Evolutionary conservation across 2,888 invertebrate species (phyloP), one percentile per base, ranked within the genome.

Genomic region (Horisme vitalbata): DNA sequence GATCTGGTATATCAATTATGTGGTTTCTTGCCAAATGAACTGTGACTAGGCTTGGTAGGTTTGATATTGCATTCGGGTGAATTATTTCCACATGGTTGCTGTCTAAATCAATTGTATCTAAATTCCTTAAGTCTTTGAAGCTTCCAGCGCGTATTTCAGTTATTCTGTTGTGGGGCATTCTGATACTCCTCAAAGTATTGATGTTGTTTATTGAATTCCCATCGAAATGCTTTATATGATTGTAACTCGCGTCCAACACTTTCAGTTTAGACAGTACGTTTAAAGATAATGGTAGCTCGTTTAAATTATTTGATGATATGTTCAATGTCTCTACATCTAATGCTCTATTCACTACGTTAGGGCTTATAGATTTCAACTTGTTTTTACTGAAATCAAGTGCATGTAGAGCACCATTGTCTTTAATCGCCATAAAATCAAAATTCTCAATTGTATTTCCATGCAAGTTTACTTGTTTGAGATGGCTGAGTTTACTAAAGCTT

Each of bases 71-170:
- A 50, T 94, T 93, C 0, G 94, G 90, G 64, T 95, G 94, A 20
- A 97, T 90, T 11, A 93, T 86, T 68, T 93, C 92, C 20, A 97
- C 90, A 67, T 96, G 94, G 75, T 97, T 96, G 65, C 94, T 94
- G 55, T 96, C 95, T 57, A 97, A 86, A 78, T 96, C 94, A 24
- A 97, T 91, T 27, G 93, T 91, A 60, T 93, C 93, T 20, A 97
- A 75, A 50, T 93, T 91, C 12, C 92, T 92, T 27, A 96, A 79
- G 60, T 94, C 92, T 55, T 92, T 91, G 59, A 97, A 95, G 9
- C 94, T 93, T 9, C 94, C 94, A 53, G 93, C 91, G 35, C 92
- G 91, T 15, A 97, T 68, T 61, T 93, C 93, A 12, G 92, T 86
- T 26, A 97, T 91, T 61, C 93, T 93, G 78, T 97, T 97, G 58